Conservation (phyloP, 2,888 invertebrate genomes). For the Eristalis tenax region DNA sequence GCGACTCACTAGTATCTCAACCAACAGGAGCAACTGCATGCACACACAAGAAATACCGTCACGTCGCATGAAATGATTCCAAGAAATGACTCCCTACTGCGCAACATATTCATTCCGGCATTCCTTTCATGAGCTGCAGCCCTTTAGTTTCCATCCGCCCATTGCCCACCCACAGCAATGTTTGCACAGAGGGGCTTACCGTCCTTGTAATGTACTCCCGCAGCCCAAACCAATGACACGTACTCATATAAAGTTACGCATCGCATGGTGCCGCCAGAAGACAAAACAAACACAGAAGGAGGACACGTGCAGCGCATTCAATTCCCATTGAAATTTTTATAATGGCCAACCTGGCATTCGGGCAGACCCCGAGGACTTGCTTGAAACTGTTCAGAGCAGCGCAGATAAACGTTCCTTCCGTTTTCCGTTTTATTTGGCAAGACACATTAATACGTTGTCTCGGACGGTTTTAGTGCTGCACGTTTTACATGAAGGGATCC, state of each 20-base stretch:
- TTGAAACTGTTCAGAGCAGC: not conserved
- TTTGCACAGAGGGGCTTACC: not conserved
- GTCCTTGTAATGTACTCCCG: constrained; percentile 9
- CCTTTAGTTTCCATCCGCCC: not conserved
- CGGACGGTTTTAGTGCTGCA: constrained; percentile 53
- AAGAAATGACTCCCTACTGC: not conserved
- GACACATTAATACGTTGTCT: constrained; percentile 41
- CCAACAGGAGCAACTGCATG: not conserved
- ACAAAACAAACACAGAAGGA: constrained; percentile 14
- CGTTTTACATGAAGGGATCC: constrained; percentile 48
- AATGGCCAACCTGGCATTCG: constrained; percentile 27
- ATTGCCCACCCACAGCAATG: not conserved
- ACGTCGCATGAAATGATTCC: not conserved
- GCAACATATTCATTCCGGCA: not conserved
- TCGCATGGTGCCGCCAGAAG: constrained; percentile 1
- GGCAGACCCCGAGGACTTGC: constrained; percentile 10
- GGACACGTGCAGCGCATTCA: constrained; percentile 62
- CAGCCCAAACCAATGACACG: constrained; percentile 43
- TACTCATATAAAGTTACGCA: constrained; percentile 37
- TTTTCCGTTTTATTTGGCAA: constrained; percentile 2
- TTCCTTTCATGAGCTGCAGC: not conserved
- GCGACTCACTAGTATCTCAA: not conserved
- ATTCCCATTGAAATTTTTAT: constrained; percentile 48
- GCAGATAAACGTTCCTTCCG: not conserved
- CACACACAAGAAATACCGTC: not conserved